A percentile compares a stretch with the other conserved stretches of the same genome.
phyloP scores from a whole-genome alignment of 2,797 vertebrate genomes.

The Nyctibius grandis region DNA sequence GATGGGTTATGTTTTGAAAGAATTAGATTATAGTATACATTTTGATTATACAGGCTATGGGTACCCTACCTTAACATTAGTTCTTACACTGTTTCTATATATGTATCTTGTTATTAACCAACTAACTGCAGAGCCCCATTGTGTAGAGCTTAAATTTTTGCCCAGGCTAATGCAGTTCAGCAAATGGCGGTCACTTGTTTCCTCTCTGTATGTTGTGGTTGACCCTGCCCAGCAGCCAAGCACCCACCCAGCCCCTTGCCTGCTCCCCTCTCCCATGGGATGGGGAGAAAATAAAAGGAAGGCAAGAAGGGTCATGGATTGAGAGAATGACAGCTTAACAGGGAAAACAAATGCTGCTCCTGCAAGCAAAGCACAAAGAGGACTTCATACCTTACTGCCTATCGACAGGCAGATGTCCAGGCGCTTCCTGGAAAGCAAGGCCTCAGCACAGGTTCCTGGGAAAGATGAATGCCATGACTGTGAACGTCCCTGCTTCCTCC shows the following conservation, averaged over 20 bases:
- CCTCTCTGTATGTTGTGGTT: neutral
- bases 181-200: neutral
- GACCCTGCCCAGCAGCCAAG: neutral
- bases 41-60: neutral
- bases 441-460: neutral
- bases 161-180: neutral
- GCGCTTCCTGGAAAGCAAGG: neutral
- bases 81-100: neutral
- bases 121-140: accelerated
- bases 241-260: neutral
- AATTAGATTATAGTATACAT: neutral
- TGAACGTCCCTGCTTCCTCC: neutral
- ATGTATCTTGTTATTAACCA: neutral
- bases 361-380: neutral
- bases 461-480: neutral
- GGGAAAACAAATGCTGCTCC: neutral
- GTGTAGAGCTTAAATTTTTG: neutral
- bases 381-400: neutral
- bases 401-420: neutral
- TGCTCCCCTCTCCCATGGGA: neutral
- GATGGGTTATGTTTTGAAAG: neutral
- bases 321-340: neutral
- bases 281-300: neutral
- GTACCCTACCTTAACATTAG: neutral
- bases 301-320: neutral